Base-by-base conservation (phyloP, 2,888 invertebrate species). In the Leptinotarsa juncta region DNA sequence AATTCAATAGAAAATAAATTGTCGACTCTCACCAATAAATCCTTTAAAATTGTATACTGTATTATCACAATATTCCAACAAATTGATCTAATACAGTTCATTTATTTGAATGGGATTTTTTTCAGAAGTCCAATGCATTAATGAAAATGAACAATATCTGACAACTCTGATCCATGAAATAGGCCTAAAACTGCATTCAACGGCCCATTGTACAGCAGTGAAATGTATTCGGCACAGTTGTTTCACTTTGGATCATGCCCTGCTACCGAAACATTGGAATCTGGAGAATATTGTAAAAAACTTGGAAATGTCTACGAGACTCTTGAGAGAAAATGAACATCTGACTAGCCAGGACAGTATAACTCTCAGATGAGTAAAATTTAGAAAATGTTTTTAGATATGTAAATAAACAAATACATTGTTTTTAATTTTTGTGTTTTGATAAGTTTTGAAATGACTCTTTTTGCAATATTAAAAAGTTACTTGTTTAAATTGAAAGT, bases 191-290 rank as follows among this genome's bases (percentile, higher is more conserved):
- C 85, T 97, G 55, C 94, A 93, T 82, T 93, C 94, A 2, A 91
- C 92, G 1, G 98, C 98, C 0, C 92, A 95, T 79, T 96, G 96
- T 84, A 92, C 92, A 0, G 92, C 91, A 14, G 89, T 98, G 10
- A 93, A 95, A 77, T 95, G 97, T 84, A 91, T 96, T 18, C 90
- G 96, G 65, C 94, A 94, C 83, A 97, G 97, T 26, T 92, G 93
- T 82, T 98, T 98, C 85, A 90, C 90, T 4, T 83, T 95, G 3
- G 91, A 94, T 0, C 89, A 94, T 82, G 93, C 97, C 0, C 87
- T 99, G 20, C 87, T 98, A 23, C 89, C 92, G 55, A 95, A 96
- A 86, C 94, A 97, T 81, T 97, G 97, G 95, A 91, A 90, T 66
- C 82, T 97, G 55, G 89, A 93, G 73, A 89, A 93, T 80, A 90